These are phyloP conservation scores for Eulemur coronatus DNA, from an alignment of 2,797 vertebrate species.

Conservation along the genomic window DNA sequence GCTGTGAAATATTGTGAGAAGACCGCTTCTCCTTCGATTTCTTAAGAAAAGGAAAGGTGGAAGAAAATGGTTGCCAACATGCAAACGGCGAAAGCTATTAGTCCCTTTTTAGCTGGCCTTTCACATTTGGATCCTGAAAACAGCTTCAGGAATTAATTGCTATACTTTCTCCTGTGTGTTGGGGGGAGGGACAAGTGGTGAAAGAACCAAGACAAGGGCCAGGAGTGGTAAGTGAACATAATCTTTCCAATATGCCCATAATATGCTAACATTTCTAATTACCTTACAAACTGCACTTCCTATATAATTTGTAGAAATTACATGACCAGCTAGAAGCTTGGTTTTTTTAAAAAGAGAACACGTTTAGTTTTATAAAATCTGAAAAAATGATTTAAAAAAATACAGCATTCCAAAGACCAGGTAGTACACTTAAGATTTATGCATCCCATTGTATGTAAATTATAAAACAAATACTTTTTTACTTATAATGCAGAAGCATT, in stretches of 20 bases:
- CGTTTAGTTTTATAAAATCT: neutral
- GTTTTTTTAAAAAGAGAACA: neutral
- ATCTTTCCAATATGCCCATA: neutral
- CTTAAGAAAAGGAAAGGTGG: neutral
- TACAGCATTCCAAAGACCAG: neutral
- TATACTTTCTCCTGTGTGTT: neutral
- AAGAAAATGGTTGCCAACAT: neutral
- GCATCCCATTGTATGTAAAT: neutral
- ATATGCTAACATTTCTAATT: neutral
- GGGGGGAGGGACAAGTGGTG: neutral
- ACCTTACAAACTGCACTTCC: neutral
- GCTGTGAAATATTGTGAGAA: neutral
- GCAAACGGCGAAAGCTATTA: neutral
- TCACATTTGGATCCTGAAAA: neutral
- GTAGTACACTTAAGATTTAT: neutral
- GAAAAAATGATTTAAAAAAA: neutral
- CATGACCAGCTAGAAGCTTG: neutral
- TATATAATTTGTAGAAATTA: slow-evolving; percentile 6
- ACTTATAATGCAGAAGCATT: neutral
- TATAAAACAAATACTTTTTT: neutral
- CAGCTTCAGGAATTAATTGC: neutral
- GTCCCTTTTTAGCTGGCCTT: neutral
- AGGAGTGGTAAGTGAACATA: neutral
- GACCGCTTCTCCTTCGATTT: slow-evolving; percentile 8
- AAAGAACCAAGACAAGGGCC: neutral